These are phyloP conservation scores for Chelon labrosus DNA, from an alignment of 2,797 vertebrate species.

Conservation along the genomic window DNA sequence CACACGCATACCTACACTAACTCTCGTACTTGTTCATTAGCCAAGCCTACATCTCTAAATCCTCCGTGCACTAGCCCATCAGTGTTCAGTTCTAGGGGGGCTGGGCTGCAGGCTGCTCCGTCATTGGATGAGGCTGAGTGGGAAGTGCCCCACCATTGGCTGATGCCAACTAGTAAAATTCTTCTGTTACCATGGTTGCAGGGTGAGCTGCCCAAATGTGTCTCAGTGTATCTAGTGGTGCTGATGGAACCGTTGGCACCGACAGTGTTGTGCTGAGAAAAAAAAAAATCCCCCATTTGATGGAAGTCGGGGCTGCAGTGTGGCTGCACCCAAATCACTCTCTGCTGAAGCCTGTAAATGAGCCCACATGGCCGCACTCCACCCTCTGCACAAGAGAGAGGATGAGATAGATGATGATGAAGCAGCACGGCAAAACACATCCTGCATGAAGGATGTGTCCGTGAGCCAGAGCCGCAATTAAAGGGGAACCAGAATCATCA, in stretches of 20 bases:
- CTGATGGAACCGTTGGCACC: conserved; percentile 80
- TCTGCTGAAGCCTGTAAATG: conserved; percentile 68
- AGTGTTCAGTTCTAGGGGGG: conserved; percentile 81
- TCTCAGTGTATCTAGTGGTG: conserved; percentile 78
- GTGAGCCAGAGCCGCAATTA: conserved; percentile 44
- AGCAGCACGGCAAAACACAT: conserved; percentile 61
- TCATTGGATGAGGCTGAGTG: conserved; percentile 83
- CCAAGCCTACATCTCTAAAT: conserved; percentile 71
- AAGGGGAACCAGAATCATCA: conserved; percentile 48
- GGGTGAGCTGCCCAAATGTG: conserved; percentile 89
- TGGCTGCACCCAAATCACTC: conserved; percentile 72
- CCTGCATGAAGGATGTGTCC: conserved; percentile 59
- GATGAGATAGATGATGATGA: conserved; percentile 63
- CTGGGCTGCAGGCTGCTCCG: conserved; percentile 82
- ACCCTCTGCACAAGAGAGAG: conserved; percentile 54
- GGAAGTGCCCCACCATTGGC: conserved; percentile 86
- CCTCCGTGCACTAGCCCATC: conserved; percentile 71
- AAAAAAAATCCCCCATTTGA: conserved; percentile 46
- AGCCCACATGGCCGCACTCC: conserved; percentile 63
- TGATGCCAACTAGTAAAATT: conserved; percentile 88
- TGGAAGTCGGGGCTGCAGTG: conserved; percentile 73
- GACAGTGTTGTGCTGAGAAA: conserved; percentile 59
- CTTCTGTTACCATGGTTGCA: conserved; percentile 91
- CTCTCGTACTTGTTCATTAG: conserved; percentile 69
- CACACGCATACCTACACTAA: conserved; percentile 43